Base-by-base conservation (phyloP, 2,888 invertebrate species). In the Epistrophe grossulariae region DNA sequence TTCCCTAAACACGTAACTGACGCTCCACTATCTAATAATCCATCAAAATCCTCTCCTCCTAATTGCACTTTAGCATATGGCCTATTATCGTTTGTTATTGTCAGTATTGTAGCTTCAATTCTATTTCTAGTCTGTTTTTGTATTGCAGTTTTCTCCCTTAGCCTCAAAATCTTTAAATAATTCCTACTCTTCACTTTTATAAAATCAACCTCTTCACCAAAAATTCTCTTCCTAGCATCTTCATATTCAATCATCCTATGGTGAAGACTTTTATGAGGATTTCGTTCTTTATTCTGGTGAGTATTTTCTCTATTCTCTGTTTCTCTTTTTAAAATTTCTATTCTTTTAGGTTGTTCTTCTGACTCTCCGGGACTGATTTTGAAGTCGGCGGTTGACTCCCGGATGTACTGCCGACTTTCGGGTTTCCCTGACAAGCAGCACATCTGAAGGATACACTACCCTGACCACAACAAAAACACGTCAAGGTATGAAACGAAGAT, bases 341-440 rank as follows among this genome's bases (percentile, higher is more conserved):
- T 48, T 66, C 19, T 66, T 48, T n/a, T 7, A 43, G 66, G 66
- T 31, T 15, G 1, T 52, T 52, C 10, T 9, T 2, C 8, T 7
- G 45, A n/a, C 48, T 45, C 28, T 28, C 17, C 45, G 66, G 45
- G 66, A 48, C 24, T 28, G 28, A 3, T n/a, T 28, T 66, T 17
- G 11, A 19, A 7, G 48, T 66, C 48, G n/a, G 31, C 66, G n/a
- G 48, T 17, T 66, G 24, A 10, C 28, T 66, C 66, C 66, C 66
- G 66, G 66, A 17, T 48, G 31, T 24, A n/a, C 28, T 17, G 66
- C 28, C 66, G 28, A 45, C 45, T 11, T 24, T 64, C 24, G 15
- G 15, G 45, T 64, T 64, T 64, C 43, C 45, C 64, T 45, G 64
- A 64, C 64, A 64, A 5, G 64, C 19, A 4, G 38, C 62, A 19